These are phyloP conservation scores for Solea senegalensis DNA, from an alignment of 2,113 vertebrate species.

Conservation along the genomic window DNA sequence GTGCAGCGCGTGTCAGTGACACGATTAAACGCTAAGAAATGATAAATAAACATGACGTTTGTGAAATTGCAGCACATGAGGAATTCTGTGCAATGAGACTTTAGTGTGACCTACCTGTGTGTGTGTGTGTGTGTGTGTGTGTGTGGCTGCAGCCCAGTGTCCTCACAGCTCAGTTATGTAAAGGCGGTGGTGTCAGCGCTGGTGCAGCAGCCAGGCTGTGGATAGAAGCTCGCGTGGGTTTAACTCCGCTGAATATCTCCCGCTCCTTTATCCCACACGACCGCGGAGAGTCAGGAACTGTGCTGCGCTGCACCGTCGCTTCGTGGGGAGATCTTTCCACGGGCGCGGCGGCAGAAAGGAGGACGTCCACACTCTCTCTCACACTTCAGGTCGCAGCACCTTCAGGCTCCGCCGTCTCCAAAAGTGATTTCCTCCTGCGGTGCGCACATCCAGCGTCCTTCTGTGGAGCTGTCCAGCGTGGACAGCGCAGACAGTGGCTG, in stretches of 20 bases:
- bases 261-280: constrained; percentile 3
- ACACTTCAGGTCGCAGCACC: constrained; percentile 51
- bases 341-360: constrained; percentile 20
- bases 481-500: background rate
- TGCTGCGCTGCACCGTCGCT: background rate
- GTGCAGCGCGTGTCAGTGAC: background rate
- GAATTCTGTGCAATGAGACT: background rate
- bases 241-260: constrained; percentile 3
- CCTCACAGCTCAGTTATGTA: constrained; percentile 73
- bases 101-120: constrained; percentile 60
- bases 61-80: too few species aligned
- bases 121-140: too few species aligned
- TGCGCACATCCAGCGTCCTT: constrained; percentile 21
- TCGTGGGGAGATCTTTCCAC: background rate
- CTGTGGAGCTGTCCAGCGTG: constrained; percentile 14
- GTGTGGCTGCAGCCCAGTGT: constrained; percentile 44
- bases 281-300: background rate
- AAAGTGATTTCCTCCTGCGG: constrained; percentile 23
- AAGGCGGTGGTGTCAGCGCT: constrained; percentile 44
- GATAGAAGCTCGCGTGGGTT: constrained; percentile 5
- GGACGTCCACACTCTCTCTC: constrained; percentile 20
- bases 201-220: constrained; percentile 15
- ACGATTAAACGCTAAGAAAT: background rate
- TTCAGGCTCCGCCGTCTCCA: constrained; percentile 27
- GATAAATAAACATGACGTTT: too few species aligned